phyloP scores from a whole-genome alignment of 2,113 vertebrate genomes.

The Cephalopholis sonnerati region DNA sequence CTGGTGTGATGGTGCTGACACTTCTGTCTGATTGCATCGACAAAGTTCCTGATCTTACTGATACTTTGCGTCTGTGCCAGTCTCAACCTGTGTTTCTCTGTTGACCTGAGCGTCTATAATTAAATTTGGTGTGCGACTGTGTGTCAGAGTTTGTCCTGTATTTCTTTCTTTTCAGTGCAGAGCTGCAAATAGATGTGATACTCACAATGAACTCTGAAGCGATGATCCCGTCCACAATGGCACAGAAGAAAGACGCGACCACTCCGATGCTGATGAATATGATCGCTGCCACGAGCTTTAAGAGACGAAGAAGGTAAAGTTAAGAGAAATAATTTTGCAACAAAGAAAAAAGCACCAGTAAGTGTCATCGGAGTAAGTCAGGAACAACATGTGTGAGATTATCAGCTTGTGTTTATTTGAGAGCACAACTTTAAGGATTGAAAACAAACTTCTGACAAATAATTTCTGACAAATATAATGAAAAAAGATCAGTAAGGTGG shows the following conservation, averaged over 20 bases:
- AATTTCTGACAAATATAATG: neutral
- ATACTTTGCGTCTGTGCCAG: neutral
- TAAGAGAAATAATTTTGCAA: neutral
- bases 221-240: conserved; percentile 93
- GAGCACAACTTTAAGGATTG: neutral
- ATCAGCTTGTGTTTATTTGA: neutral
- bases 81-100: neutral
- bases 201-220: conserved; percentile 93
- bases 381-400: neutral
- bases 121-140: neutral
- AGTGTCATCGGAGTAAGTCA: neutral
- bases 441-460: neutral
- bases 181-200: conserved; percentile 42
- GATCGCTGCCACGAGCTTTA: conserved; percentile 91
- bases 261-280: conserved; percentile 96
- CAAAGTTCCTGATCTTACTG: conserved; percentile 35
- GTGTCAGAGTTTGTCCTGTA: neutral
- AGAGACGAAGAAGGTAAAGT: neutral
- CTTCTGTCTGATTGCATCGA: conserved; percentile 41
- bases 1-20: neutral
- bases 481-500: too few relatives aligned
- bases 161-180: neutral
- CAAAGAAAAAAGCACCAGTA: neutral
- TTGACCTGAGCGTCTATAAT: neutral
- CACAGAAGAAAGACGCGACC: conserved; percentile 92